These are phyloP conservation scores for Trinorchestia longiramus DNA, from an alignment of 1,140 invertebrate genomes.

Conservation along the genomic window DNA sequence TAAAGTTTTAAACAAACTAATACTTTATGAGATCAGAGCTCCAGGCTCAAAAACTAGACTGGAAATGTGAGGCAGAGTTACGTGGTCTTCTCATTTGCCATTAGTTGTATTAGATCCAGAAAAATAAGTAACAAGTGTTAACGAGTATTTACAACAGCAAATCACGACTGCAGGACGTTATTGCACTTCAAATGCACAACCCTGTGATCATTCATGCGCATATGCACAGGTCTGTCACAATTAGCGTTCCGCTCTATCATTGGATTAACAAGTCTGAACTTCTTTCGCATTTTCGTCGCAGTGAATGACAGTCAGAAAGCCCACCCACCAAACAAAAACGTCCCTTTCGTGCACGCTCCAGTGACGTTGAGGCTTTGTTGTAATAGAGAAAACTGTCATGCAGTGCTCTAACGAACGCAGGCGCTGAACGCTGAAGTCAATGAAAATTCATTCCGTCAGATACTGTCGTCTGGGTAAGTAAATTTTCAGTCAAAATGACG, in stretches of 20 bases:
- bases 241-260: slow-evolving; percentile 1
- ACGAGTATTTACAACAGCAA: background rate
- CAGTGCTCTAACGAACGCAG: background rate
- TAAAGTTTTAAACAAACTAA: too few relatives aligned
- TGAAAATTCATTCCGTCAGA: background rate
- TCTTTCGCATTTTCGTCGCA: slow-evolving; percentile 13
- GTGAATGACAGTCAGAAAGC: slow-evolving; percentile 30
- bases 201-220: background rate
- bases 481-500: background rate
- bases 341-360: slow-evolving; percentile 3
- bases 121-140: background rate
- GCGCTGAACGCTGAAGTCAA: background rate
- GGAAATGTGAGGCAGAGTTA: too few relatives aligned
- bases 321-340: background rate
- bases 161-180: background rate
- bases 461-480: background rate
- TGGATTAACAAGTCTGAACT: background rate
- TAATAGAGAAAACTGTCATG: background rate
- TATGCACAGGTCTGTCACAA: background rate
- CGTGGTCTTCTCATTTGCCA: too few relatives aligned
- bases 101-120: too few relatives aligned
- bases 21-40: too few relatives aligned
- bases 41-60: too few relatives aligned
- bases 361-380: background rate
- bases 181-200: background rate